Evolutionary conservation across 2,888 invertebrate genomes (phyloP).

Genomic region (Microdon myrmicae): DNA sequence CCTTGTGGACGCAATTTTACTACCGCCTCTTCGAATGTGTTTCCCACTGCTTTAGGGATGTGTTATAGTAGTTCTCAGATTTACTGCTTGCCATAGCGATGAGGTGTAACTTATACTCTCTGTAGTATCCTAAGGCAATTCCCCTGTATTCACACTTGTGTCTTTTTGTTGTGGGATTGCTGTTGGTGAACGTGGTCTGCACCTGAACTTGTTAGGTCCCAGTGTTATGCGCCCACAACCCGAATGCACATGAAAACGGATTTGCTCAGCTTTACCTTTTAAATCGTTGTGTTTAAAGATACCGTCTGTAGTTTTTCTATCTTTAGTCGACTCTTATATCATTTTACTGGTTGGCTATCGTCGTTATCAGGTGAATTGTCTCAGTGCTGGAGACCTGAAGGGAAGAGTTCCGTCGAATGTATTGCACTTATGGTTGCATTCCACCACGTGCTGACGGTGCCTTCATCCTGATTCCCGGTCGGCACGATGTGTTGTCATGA

Average conservation of each 20-base stretch:
- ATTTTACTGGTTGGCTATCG: no score
- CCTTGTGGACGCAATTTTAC: conserved; percentile 25
- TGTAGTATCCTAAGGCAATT: no score
- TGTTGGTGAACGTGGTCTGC: conserved; percentile 24
- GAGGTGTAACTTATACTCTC: no score
- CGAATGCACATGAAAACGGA: conserved; percentile 19
- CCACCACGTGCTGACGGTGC: conserved; percentile 29
- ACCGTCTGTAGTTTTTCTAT: conserved; percentile 8
- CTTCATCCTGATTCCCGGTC: conserved; percentile 35
- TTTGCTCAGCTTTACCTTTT: conserved; percentile 30
- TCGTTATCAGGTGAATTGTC: no score
- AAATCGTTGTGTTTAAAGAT: conserved; percentile 34
- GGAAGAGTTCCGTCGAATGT: no score
- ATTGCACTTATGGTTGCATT: no score
- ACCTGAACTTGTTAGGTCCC: conserved; percentile 22
- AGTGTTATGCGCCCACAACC: conserved; percentile 5
- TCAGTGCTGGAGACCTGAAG: no score
- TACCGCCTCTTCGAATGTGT: neutral
- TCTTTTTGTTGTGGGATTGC: conserved; percentile 29
- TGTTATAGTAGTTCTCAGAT: no score
- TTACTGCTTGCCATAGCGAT: no score
- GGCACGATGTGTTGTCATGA: conserved; percentile 50
- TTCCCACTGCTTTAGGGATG: neutral
- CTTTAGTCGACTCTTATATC: no score
- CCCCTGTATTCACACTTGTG: no score